A percentile compares a stretch with the other conserved stretches of the same genome.
Evolutionary conservation across 1,140 invertebrate genomes (phyloP).

Genomic region (Brachionus rotundiformis): DNA sequence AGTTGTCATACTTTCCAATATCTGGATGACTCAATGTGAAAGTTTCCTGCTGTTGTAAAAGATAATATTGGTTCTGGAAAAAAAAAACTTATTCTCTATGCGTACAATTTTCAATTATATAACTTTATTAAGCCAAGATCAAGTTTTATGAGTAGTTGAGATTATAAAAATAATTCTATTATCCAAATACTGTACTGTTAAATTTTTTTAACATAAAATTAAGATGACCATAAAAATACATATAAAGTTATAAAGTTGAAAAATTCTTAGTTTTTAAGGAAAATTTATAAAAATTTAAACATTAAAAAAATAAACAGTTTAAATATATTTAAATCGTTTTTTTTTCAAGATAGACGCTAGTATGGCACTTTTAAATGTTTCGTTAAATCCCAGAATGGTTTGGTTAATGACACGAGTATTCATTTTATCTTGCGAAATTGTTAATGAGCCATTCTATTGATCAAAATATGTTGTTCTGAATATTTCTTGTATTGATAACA

Average conservation of each 20-base stretch:
- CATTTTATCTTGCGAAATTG: constrained; percentile 17
- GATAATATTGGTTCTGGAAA: neutral
- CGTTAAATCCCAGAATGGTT: neutral
- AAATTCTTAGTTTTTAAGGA: too few species aligned
- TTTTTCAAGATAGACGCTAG: too few species aligned
- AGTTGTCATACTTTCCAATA: constrained; percentile 20
- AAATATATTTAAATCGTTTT: too few species aligned
- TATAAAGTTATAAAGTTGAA: too few species aligned
- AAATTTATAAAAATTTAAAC: neutral
- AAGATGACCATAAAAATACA: constrained; percentile 7
- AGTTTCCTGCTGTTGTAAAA: constrained; percentile 1
- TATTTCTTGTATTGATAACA: neutral
- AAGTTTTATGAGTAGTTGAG: constrained; percentile 14
- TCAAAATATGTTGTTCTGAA: neutral
- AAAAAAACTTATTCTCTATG: neutral
- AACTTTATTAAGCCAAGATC: neutral
- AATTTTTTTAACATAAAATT: neutral
- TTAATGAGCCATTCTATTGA: constrained; percentile 16
- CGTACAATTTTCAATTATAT: neutral
- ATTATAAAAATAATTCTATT: constrained; percentile 27
- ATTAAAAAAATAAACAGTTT: too few species aligned
- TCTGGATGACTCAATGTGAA: constrained; percentile 13
- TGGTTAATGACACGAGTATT: constrained; percentile 28
- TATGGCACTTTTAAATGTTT: constrained; percentile 2
- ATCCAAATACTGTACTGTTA: constrained; percentile 42